phyloP scores from a whole-genome alignment of 2,113 vertebrate genomes.

The Phaetusa simplex region DNA sequence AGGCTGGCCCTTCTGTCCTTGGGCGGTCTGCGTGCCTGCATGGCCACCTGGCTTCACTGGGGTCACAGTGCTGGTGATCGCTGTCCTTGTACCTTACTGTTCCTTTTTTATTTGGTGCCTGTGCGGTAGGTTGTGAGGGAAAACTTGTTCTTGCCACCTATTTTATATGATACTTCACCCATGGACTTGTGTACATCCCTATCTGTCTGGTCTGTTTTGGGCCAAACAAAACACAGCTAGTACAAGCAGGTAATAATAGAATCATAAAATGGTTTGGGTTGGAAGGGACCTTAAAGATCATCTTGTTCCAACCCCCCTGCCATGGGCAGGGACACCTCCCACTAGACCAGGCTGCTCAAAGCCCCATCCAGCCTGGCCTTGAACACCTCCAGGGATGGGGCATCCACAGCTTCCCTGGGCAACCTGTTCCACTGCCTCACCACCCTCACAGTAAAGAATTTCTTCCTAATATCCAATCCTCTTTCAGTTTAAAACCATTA shows the following conservation, averaged over 20 bases:
- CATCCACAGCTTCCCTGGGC: background rate
- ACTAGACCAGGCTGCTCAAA: background rate
- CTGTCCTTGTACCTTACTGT: background rate
- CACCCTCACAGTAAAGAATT: background rate
- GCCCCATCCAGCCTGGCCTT: background rate
- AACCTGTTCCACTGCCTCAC: background rate
- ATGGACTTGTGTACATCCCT: background rate
- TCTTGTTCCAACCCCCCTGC: background rate
- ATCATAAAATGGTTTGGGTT: background rate
- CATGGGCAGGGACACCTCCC: background rate
- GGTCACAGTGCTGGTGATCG: fast-evolving
- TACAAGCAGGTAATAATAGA: background rate
- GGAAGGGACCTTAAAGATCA: background rate
- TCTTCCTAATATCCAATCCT: background rate
- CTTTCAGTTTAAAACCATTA: background rate
- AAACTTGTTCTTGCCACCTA: background rate
- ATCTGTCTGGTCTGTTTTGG: background rate
- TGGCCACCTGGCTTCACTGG: background rate
- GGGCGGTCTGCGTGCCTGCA: background rate
- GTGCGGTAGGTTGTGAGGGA: background rate
- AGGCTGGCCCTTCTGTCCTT: background rate
- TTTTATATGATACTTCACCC: background rate
- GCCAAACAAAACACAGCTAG: background rate
- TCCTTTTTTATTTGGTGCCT: background rate
- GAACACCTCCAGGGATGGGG: background rate